phyloP scores from a whole-genome alignment of 2,113 vertebrate genomes.

The Xenopus tropicalis region DNA sequence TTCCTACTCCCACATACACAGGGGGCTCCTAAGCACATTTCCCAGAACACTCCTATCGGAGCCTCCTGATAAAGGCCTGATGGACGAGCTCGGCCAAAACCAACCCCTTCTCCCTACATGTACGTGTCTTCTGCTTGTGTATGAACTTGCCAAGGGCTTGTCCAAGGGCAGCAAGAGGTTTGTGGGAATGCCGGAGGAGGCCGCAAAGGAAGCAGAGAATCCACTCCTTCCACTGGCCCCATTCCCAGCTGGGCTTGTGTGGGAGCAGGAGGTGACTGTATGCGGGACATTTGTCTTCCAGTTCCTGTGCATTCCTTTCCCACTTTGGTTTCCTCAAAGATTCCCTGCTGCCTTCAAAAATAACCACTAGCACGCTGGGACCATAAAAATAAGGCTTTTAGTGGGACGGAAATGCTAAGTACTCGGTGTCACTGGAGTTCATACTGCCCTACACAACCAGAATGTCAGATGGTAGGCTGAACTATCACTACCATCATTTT shows the following conservation, averaged over 20 bases:
- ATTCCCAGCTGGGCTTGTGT: constrained; percentile 6
- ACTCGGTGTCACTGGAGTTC: too few species aligned
- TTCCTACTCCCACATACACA: too few species aligned
- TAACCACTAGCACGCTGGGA: neutral
- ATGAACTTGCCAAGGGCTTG: neutral
- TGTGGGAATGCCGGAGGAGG: constrained; percentile 32
- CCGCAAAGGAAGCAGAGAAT: neutral
- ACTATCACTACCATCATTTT: too few species aligned
- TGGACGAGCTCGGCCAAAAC: constrained; percentile 5
- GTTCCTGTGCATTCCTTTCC: neutral
- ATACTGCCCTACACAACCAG: too few species aligned
- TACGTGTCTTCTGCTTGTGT: neutral
- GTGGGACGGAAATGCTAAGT: too few species aligned
- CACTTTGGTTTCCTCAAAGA: neutral
- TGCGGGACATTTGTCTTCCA: constrained; percentile 11
- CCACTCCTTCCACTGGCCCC: neutral
- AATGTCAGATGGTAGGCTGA: too few species aligned
- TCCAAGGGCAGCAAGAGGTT: neutral
- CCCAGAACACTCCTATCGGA: neutral
- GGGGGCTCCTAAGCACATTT: too few species aligned
- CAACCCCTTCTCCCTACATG: neutral
- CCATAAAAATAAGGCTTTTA: too few species aligned
- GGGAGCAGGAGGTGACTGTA: neutral
- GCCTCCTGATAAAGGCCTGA: constrained; percentile 2
- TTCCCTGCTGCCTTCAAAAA: constrained; percentile 10